Percentiles rank a stretch among this genome's conserved stretches.
phyloP scores from a whole-genome alignment of 2,113 vertebrate genomes.

The Eptatretus burgeri region DNA sequence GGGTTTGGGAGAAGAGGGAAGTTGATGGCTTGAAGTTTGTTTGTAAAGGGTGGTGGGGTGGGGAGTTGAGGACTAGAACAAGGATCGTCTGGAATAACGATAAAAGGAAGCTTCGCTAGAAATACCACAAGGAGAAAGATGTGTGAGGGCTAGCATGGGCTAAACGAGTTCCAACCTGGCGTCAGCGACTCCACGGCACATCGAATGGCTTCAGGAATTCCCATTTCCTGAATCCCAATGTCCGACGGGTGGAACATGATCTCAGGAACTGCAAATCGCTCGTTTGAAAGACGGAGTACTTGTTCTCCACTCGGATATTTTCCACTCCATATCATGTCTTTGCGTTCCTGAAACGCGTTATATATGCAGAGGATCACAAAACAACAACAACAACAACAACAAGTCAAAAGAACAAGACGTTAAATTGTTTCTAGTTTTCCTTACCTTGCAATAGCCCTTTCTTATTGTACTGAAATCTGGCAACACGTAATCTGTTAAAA shows the following conservation, averaged over 20 bases:
- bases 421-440: neutral
- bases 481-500: constrained; percentile 77
- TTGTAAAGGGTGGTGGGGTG: too few relatives aligned
- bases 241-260: constrained; percentile 83
- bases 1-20: too few relatives aligned
- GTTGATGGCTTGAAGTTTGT: too few relatives aligned
- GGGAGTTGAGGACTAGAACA: too few relatives aligned
- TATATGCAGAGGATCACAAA: neutral
- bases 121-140: too few relatives aligned
- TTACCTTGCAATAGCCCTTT: constrained; percentile 94
- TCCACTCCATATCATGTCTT: constrained; percentile 75
- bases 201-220: constrained; percentile 72
- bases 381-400: neutral
- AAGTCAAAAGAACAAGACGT: neutral
- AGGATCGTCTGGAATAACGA: too few relatives aligned
- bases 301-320: constrained; percentile 90
- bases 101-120: too few relatives aligned
- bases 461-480: constrained; percentile 95
- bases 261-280: constrained; percentile 86
- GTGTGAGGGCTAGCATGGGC: too few relatives aligned
- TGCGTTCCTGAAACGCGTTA: constrained; percentile 30
- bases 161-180: constrained; percentile 24
- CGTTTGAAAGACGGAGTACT: constrained; percentile 60
- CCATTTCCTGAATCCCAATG: constrained; percentile 93
- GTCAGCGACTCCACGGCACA: constrained; percentile 60